Evolutionary conservation across 2,888 invertebrate species (phyloP).

Genomic region (Rhabditoides inermis): DNA sequence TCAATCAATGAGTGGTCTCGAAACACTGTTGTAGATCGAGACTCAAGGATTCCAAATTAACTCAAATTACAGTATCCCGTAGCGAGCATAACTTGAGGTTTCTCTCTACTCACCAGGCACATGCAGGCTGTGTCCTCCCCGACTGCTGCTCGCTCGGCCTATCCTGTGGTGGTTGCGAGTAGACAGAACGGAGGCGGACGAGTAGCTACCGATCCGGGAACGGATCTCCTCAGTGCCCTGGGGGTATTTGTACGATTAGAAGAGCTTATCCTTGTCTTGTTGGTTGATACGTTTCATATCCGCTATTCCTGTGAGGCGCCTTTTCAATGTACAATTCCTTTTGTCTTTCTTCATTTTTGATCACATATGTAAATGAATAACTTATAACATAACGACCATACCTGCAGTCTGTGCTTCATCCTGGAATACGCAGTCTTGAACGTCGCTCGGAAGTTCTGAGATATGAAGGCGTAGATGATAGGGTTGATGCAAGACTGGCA

Average conservation of each 20-base stretch:
- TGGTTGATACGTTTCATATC: no score
- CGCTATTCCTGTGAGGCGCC: background rate
- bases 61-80: no score
- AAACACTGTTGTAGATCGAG: no score
- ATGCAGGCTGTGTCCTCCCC: no score
- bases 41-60: no score
- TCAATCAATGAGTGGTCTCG: no score
- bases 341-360: background rate
- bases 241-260: no score
- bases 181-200: slow-evolving; percentile 34
- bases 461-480: slow-evolving; percentile 69
- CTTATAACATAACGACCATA: slow-evolving; percentile 7
- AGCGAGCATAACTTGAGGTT: no score
- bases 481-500: slow-evolving; percentile 70
- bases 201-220: slow-evolving; percentile 31
- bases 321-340: background rate
- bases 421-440: slow-evolving; percentile 39
- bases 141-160: no score
- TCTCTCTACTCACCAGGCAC: no score
- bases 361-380: background rate
- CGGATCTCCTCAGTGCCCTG: slow-evolving; percentile 36
- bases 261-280: no score
- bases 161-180: slow-evolving; percentile 32
- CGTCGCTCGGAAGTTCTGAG: slow-evolving; percentile 52
- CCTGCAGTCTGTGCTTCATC: slow-evolving; percentile 38